phyloP scores from a whole-genome alignment of 2,797 vertebrate genomes.

The Pipistrellus kuhlii region DNA sequence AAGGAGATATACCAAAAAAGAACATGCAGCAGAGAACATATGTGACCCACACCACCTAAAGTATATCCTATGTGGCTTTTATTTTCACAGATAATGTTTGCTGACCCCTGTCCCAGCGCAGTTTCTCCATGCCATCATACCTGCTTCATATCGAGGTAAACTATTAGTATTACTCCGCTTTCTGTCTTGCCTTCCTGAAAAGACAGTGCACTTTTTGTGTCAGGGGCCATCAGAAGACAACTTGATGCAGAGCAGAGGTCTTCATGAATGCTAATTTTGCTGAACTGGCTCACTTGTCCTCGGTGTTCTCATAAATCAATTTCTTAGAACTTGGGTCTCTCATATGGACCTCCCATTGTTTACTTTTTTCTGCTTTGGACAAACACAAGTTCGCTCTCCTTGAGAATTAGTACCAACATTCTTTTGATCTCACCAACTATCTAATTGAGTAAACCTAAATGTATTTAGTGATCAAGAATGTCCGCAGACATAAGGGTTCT shows the following conservation, averaged over 20 bases:
- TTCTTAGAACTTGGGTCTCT: neutral
- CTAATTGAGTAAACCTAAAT: slow-evolving; percentile 7
- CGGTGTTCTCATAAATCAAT: neutral
- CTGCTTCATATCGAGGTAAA: neutral
- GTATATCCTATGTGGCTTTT: neutral
- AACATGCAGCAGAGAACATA: neutral
- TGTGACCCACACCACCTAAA: neutral
- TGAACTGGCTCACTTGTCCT: neutral
- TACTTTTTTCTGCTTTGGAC: neutral
- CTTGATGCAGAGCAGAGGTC: neutral
- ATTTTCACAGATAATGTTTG: neutral
- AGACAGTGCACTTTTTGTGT: neutral
- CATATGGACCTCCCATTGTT: neutral
- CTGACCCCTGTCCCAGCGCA: neutral
- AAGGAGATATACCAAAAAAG: neutral
- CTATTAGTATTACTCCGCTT: neutral
- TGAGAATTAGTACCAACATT: slow-evolving; percentile 4
- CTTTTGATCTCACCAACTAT: neutral
- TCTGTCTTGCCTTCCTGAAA: neutral
- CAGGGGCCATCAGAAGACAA: neutral
- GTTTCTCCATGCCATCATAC: neutral
- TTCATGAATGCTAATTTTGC: neutral
- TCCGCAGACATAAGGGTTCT: neutral
- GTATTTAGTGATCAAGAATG: slow-evolving; percentile 4
- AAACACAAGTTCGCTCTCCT: neutral